Evolutionary conservation across 2,888 invertebrate species (phyloP).

Genomic region (Melanotus villosus): DNA sequence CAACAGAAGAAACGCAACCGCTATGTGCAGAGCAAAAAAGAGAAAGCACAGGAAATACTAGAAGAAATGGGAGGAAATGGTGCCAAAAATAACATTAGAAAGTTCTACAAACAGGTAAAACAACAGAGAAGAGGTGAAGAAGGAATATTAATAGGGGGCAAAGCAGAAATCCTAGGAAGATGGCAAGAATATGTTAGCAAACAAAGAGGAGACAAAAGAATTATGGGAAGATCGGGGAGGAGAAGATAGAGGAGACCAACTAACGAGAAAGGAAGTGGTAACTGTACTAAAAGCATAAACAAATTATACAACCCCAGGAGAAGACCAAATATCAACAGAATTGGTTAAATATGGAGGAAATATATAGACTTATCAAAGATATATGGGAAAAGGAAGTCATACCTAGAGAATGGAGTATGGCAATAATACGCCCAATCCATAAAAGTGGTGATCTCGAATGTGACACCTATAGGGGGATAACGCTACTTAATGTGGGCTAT

Average conservation of each 20-base stretch:
- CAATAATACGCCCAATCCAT: background rate
- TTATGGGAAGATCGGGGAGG: background rate
- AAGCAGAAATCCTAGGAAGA: background rate
- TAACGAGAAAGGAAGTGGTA: background rate
- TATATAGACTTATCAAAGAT: background rate
- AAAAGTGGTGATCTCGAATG: background rate
- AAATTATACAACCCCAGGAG: slow-evolving; percentile 2
- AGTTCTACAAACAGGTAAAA: background rate
- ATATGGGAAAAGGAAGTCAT: slow-evolving; percentile 1
- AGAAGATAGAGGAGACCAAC: background rate
- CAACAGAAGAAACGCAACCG: too few relatives aligned
- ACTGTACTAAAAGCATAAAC: background rate
- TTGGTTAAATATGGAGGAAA: background rate
- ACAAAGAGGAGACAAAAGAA: background rate
- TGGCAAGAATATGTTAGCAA: background rate
- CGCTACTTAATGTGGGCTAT: background rate
- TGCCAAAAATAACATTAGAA: background rate
- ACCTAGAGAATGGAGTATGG: background rate
- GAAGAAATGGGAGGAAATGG: background rate
- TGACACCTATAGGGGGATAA: background rate
- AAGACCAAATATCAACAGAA: background rate
- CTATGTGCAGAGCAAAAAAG: background rate
- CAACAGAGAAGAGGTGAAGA: background rate
- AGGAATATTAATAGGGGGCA: background rate
- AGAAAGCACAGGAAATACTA: too few relatives aligned